phyloP scores from a whole-genome alignment of 2,797 vertebrate species.

The Oryzias dopingdopingensis region DNA sequence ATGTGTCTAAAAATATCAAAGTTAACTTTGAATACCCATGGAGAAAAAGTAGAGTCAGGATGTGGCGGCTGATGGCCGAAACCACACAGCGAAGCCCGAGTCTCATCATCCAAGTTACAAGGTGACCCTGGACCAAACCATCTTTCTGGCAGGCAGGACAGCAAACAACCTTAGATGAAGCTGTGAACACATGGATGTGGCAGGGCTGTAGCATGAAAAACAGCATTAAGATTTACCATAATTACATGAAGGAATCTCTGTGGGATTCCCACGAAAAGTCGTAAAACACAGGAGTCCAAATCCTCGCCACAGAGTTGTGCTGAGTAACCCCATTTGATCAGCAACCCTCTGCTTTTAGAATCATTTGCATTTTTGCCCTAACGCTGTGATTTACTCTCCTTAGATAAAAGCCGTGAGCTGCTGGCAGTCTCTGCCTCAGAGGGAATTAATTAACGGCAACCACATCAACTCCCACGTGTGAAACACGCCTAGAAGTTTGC shows the following conservation, averaged over 20 bases:
- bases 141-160: conserved; percentile 1
- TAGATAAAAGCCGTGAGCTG: conserved; percentile 58
- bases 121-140: conserved; percentile 8
- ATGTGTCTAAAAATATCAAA: conserved; percentile 56
- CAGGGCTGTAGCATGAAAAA: background rate
- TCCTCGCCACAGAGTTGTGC: conserved; percentile 18
- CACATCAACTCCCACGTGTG: conserved; percentile 60
- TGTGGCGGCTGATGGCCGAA: conserved; percentile 30
- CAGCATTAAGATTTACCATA: background rate
- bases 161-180: background rate
- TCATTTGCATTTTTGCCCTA: conserved; percentile 42
- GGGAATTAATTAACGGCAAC: conserved; percentile 59
- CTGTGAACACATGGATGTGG: conserved; percentile 2
- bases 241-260: conserved; percentile 3
- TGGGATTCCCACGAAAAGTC: conserved; percentile 11
- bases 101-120: conserved; percentile 14
- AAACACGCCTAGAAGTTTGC: conserved; percentile 62
- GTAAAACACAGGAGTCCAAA: conserved; percentile 21
- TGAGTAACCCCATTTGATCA: conserved; percentile 37
- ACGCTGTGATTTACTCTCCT: conserved; percentile 47
- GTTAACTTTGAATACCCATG: conserved; percentile 40
- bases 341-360: conserved; percentile 25
- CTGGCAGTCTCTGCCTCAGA: conserved; percentile 31
- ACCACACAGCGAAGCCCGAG: conserved; percentile 16
- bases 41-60: conserved; percentile 38